A percentile compares a stretch with the other conserved stretches of the same genome.
phyloP scores from a whole-genome alignment of 2,113 vertebrate genomes.

The Cyanistes caeruleus region DNA sequence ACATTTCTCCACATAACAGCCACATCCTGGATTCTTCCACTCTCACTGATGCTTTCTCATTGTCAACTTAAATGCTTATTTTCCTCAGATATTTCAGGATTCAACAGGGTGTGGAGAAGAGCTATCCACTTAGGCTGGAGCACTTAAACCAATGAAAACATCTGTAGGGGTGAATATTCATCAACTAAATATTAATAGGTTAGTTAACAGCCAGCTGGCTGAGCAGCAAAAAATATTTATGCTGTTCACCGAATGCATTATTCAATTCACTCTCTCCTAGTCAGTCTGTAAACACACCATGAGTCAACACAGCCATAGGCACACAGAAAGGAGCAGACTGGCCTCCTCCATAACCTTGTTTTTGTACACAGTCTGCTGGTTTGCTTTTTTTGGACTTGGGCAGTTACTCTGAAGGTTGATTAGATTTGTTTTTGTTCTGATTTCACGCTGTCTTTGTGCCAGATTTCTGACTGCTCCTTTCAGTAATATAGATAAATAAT shows the following conservation, averaged over 20 bases:
- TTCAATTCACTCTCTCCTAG: conserved; percentile 16
- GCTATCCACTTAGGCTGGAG: conserved; percentile 25
- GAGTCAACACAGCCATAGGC: not conserved
- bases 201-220: conserved; percentile 62
- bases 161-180: conserved; percentile 52
- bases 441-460: not conserved
- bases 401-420: conserved; percentile 20
- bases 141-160: conserved; percentile 35
- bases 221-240: conserved; percentile 55
- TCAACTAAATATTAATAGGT: conserved; percentile 53
- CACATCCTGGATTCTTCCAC: not conserved
- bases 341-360: not conserved
- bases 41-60: not conserved
- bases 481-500: not conserved
- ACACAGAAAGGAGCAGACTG: not conserved
- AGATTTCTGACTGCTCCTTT: not conserved
- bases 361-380: not conserved
- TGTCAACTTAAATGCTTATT: conserved; percentile 20
- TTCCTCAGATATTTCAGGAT: conserved; percentile 3
- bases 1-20: not conserved
- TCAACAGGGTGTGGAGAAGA: not conserved
- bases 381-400: not conserved
- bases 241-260: not conserved
- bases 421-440: conserved; percentile 3
- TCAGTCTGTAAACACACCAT: conserved; percentile 9